Evolutionary conservation across 2,113 vertebrate species (phyloP), one percentile per base, ranked within the genome.

Genomic region (Mormyrus lacerda): DNA sequence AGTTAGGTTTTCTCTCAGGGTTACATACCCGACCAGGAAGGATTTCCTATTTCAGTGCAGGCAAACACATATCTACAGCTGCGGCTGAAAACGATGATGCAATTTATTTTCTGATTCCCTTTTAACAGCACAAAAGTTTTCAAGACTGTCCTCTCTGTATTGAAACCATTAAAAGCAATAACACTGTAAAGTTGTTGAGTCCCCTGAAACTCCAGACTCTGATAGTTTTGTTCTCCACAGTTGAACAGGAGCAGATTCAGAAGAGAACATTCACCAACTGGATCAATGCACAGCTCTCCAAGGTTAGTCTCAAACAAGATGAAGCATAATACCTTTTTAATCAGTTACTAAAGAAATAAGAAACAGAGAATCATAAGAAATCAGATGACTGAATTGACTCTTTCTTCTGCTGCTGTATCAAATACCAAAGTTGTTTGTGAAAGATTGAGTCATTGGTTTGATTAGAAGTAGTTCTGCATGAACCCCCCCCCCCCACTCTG

Each of bases 211-310:
- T 48, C 27, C 27, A 6, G 27, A 53, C 47, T 35, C 85, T 86
- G 91, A 24, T 90, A 8, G 79, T 1, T 89, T 6, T 92, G 73
- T 19, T 50, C 55, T 88, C 48, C 11, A 51, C 90, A 99, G 98
- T 97, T 89, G 96, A 99, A 84, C 97, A 98, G 90, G 97, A 98
- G 55, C 96, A 96, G 91, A 98, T 96, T 1, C 98, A 99, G 96
- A 99, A 99, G 95, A 97, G 97, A 92, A 97, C 98, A 3, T 99
- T 99, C 91, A 98, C 98, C 84, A 98, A 97, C 93, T 99, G 98
- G 98, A 95, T 99, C 93, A 99, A 99, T 91, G 97, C 97, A 85
- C 95, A 98, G 93, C 89, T 99, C 92, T 95, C 96, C 89, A 99
- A 99, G 97, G 98, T 99, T 91, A 96, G 94, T 1, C 1, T 1